A percentile compares a stretch with the other conserved stretches of the same genome.
These are phyloP conservation scores for Ceratina calcarata DNA, from an alignment of 1,140 invertebrate genomes.

Conservation along the genomic window DNA sequence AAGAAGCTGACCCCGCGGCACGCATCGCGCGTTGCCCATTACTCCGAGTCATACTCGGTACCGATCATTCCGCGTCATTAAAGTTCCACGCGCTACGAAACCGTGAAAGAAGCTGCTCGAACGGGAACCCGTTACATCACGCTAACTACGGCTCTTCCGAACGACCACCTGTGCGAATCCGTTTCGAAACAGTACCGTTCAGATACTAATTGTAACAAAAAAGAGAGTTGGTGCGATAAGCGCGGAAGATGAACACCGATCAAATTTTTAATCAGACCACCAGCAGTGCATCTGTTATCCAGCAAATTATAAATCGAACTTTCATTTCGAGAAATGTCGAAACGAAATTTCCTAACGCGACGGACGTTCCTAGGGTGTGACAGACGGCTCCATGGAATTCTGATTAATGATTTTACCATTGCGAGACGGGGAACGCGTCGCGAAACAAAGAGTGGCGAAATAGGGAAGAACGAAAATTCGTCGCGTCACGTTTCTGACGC, in stretches of 20 bases:
- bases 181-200: not conserved
- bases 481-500: not conserved
- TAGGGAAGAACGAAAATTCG: not conserved
- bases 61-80: constrained; percentile 35
- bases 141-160: not conserved
- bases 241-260: too few relatives aligned
- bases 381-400: not conserved
- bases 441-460: constrained; percentile 1
- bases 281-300: too few relatives aligned
- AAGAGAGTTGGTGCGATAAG: too few relatives aligned
- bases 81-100: constrained; percentile 29
- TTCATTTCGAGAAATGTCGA: not conserved
- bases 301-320: not conserved
- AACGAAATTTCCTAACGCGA: not conserved
- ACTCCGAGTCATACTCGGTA: not conserved
- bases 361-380: not conserved
- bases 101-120: constrained; percentile 7
- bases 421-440: not conserved
- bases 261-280: too few relatives aligned
- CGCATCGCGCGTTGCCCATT: constrained; percentile 1
- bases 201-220: too few relatives aligned
- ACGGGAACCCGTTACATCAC: constrained; percentile 20
- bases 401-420: not conserved
- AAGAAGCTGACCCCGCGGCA: constrained; percentile 13
- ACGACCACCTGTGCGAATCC: not conserved